Evolutionary conservation across 1,140 invertebrate genomes (phyloP).

Genomic region (Camponotus vicinus): DNA sequence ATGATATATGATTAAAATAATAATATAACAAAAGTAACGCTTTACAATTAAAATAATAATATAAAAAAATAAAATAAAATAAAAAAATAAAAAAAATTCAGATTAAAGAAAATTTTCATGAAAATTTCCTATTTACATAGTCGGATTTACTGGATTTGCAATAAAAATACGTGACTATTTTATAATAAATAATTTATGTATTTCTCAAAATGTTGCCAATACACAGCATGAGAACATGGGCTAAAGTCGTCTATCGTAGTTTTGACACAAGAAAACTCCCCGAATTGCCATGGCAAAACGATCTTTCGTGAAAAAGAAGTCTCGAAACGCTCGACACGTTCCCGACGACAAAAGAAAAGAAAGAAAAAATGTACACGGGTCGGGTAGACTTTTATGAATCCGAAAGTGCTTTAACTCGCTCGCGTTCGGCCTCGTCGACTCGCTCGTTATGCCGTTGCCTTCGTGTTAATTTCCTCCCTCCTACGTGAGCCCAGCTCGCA

Average conservation of each 20-base stretch:
- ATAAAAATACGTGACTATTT: neutral
- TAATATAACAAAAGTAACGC: no score
- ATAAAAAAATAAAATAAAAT: constrained; percentile 1
- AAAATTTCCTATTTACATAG: neutral
- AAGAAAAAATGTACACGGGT: neutral
- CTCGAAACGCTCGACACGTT: constrained; percentile 7
- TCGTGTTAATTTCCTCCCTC: constrained; percentile 18
- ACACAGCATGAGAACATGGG: neutral
- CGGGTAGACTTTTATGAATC: constrained; percentile 53
- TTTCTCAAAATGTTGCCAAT: constrained; percentile 21
- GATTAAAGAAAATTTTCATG: neutral
- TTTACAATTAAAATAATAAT: neutral
- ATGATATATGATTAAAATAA: no score
- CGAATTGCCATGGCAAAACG: constrained; percentile 30
- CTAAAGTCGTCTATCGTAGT: constrained; percentile 32
- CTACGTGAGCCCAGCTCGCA: constrained; percentile 1
- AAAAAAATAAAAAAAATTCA: neutral
- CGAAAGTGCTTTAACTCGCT: constrained; percentile 31
- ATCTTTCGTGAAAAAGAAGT: constrained; percentile 21
- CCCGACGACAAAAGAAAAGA: neutral
- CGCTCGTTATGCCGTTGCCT: constrained; percentile 14
- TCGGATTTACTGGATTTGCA: neutral
- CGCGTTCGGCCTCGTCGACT: constrained; percentile 34
- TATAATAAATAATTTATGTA: neutral
- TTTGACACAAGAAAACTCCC: constrained; percentile 40